phyloP scores from a whole-genome alignment of 2,113 vertebrate genomes.

The Engraulis encrasicolus region DNA sequence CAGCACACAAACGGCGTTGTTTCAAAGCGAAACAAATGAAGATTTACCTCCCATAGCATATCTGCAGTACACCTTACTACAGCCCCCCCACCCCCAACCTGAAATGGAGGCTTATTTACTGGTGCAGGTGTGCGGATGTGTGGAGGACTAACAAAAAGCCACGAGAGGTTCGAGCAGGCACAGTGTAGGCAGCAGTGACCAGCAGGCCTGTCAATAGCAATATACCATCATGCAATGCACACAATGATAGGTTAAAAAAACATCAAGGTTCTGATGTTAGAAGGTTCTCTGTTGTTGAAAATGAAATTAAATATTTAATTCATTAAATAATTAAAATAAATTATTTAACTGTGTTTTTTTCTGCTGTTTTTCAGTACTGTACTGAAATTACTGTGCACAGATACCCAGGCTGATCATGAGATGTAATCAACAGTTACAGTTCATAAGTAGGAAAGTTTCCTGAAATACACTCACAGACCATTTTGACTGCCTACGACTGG shows the following conservation, averaged over 20 bases:
- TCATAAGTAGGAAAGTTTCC: background rate
- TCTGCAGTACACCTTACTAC: background rate
- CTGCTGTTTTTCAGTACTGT: background rate
- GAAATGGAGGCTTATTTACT: background rate
- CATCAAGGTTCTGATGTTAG: background rate
- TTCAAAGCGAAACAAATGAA: background rate
- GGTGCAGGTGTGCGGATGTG: background rate
- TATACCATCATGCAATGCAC: background rate
- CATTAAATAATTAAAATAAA: too few relatives aligned
- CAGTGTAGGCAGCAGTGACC: too few relatives aligned
- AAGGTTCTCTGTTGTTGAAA: constrained; percentile 1
- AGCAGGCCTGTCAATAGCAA: background rate
- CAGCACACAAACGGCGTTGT: background rate
- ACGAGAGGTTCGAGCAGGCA: background rate
- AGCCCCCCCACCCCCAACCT: too few relatives aligned
- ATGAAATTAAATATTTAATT: background rate
- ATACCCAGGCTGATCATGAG: background rate
- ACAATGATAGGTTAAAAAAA: background rate
- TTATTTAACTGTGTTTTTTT: too few relatives aligned
- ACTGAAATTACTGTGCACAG: background rate
- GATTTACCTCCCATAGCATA: background rate
- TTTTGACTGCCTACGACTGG: background rate
- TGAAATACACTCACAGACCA: too few relatives aligned
- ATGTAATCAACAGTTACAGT: background rate
- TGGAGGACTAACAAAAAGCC: background rate